A percentile compares a stretch with the other conserved stretches of the same genome.
These are phyloP conservation scores for Petrocephalus microphthalmus DNA, from an alignment of 2,113 vertebrate species.

Conservation along the genomic window DNA sequence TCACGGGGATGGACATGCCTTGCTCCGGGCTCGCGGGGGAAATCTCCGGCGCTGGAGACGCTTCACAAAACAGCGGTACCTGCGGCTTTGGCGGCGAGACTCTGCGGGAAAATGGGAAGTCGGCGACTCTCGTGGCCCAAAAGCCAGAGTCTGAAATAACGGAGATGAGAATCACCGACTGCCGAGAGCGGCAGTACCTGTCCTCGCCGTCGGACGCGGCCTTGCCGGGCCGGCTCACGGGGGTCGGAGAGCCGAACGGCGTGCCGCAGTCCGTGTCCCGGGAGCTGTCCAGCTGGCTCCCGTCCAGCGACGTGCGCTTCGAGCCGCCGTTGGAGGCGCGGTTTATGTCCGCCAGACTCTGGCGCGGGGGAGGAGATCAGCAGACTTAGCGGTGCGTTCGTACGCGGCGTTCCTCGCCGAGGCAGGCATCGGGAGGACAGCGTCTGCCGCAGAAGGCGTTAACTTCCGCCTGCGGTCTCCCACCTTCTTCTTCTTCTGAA, in stretches of 20 bases:
- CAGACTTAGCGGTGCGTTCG: not conserved
- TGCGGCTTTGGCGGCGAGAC: constrained; percentile 48
- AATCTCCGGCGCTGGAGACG: constrained; percentile 34
- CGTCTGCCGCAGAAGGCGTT: too few species aligned
- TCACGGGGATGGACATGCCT: constrained; percentile 66
- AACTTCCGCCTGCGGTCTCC: not conserved
- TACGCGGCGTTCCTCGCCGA: not conserved
- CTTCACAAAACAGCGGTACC: constrained; percentile 54
- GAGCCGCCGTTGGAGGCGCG: constrained; percentile 66
- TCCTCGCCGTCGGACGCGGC: constrained; percentile 58
- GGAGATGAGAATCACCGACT: not conserved
- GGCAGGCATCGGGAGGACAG: not conserved
- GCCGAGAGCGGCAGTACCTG: constrained; percentile 52
- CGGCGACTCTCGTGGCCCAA: not conserved
- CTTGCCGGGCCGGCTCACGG: constrained; percentile 57
- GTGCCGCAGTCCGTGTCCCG: constrained; percentile 73
- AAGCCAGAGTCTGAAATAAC: not conserved
- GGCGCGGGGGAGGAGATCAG: not conserved
- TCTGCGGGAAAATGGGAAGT: constrained; percentile 31
- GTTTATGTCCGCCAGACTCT: constrained; percentile 74
- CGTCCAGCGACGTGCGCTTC: constrained; percentile 69
- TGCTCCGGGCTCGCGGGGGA: constrained; percentile 51
- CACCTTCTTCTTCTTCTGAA: constrained; percentile 93
- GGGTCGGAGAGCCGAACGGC: constrained; percentile 62
- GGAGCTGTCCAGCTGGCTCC: constrained; percentile 71